Evolutionary conservation across 2,113 vertebrate genomes (phyloP).

Genomic region (Thamnaconus septentrionalis): DNA sequence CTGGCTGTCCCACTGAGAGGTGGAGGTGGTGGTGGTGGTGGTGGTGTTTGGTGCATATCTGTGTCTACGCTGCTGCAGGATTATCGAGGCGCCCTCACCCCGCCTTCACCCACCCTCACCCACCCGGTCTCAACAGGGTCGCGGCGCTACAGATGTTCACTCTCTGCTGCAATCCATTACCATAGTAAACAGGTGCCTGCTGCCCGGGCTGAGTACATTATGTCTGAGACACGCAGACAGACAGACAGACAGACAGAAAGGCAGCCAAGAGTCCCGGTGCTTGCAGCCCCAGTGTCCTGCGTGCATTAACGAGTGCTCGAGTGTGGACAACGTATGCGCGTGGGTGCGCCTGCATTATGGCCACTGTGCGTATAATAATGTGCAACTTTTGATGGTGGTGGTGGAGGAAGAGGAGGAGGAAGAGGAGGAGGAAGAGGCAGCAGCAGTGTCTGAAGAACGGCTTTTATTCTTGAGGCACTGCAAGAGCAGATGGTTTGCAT

Average conservation of each 20-base stretch:
- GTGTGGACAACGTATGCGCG: slow-evolving; percentile 15
- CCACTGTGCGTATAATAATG: slow-evolving; percentile 44
- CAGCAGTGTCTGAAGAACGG: slow-evolving; percentile 47
- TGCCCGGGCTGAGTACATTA: background rate
- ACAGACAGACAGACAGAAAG: background rate
- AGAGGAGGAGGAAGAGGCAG: slow-evolving; percentile 20
- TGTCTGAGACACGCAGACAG: background rate
- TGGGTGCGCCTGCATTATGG: slow-evolving; percentile 32
- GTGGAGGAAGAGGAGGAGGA: too few species aligned
- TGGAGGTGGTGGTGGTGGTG: too few species aligned
- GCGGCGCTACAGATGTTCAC: slow-evolving; percentile 64
- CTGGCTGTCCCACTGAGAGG: too few species aligned
- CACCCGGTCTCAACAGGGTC: slow-evolving; percentile 55
- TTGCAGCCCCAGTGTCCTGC: slow-evolving; percentile 8
- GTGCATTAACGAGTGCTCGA: slow-evolving; percentile 9
- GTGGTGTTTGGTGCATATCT: too few species aligned
- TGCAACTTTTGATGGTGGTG: background rate
- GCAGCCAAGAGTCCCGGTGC: slow-evolving; percentile 34
- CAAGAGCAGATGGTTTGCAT: slow-evolving; percentile 45
- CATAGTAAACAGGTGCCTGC: slow-evolving; percentile 63
- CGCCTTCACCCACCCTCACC: background rate
- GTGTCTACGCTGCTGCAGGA: slow-evolving; percentile 23
- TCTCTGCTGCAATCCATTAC: slow-evolving; percentile 64
- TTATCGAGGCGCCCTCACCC: slow-evolving; percentile 32
- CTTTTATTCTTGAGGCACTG: slow-evolving; percentile 42